Base-by-base conservation (phyloP, 1,140 invertebrate genomes). In the Aphelinus atriplicis region DNA sequence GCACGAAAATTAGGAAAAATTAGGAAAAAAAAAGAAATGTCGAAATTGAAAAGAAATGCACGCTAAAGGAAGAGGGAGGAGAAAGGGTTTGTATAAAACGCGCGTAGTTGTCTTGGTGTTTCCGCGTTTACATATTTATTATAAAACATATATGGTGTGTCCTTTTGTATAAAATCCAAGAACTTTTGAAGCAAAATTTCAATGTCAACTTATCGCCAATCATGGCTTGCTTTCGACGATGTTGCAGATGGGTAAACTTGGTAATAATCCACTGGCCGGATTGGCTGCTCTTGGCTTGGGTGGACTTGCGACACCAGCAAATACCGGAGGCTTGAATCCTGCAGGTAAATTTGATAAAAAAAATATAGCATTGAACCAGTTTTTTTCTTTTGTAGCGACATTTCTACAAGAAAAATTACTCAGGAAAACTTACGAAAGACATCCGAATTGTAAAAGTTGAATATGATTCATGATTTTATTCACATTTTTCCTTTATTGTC, bases 211-310 rank as follows among this genome's bases (percentile, higher is more conserved):
- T 3, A 7, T 2, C 51, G 26, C 57, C 57, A 67, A 60, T 60
- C 26, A 42, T 82, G 9, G 80, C 61, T 63, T 65, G 61, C 64
- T 75, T 84, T 83, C 80, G 72, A 83, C 81, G 77, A 83, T 86
- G 85, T 90, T 93, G 80, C 92, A 95, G 94, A 94, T 95, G 89
- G 91, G 91, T 73, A 94, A 94, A 76, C 89, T 97, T 80, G 93
- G 94, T 78, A 95, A 94, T 84, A 95, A 93, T 85, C 95, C 95
- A 61, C 88, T 97, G 81, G 95, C 95, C 71, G 94, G 95, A 77
- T 88, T 97, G 65, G 95, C 95, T 56, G 95, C 95, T 65, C 88
- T 96, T 70, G 95, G 95, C 73, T 90, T 96, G 3, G 94, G 95
- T 80, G 95, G 95, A 64, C 90, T 96, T 73, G 93, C 93, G 79